Evolutionary conservation across 1,140 invertebrate genomes (phyloP), one percentile per base, ranked within the genome.

Genomic region (Eciton burchellii): DNA sequence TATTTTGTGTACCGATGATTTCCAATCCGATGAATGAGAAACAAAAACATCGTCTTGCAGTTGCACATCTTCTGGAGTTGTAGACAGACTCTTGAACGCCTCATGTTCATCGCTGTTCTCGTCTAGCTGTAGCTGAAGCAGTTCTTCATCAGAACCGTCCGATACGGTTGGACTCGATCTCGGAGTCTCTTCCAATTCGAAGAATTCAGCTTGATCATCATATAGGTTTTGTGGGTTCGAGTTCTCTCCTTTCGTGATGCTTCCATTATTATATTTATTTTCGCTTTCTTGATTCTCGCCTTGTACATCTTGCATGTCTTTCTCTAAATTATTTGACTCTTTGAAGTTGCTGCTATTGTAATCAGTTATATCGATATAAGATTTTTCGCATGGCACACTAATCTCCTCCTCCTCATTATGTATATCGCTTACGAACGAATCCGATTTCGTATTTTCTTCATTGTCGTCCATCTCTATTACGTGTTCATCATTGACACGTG

Each of bases 11-110:
- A 1, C 24, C 41, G 12, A 43, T n/a, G 12, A 43, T n/a, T 54
- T 63, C 43, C 11, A 62, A 0, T 9, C 16, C 41, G 41, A 35
- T 19, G 59, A 47, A 72, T 12, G 9, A 14, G 62, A 24, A 26
- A 1, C 12, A 6, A 11, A 35, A 21, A 43, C 43, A 0, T 74
- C 49, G 4, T 9, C 35, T 6, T 63, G 35, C 41, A 21, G 29
- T 35, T 35, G 45, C 0, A 82, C 66, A 41, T 86, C 83, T 3
- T 89, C 81, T 12, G 70, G 3, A 0, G 88, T 84, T 41, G 84
- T 89, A 0, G 89, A 65, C 0, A 92, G 35, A 70, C 91, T 93
- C 49, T 91, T 81, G 59, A 90, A 93, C 6, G 76, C 83, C 1
- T 91, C 87, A 6, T 88, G 41, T 0, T 89, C 83, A 9, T 84